Conservation (phyloP, 1,140 invertebrate genomes). For the Zaprionus ghesquierei region DNA sequence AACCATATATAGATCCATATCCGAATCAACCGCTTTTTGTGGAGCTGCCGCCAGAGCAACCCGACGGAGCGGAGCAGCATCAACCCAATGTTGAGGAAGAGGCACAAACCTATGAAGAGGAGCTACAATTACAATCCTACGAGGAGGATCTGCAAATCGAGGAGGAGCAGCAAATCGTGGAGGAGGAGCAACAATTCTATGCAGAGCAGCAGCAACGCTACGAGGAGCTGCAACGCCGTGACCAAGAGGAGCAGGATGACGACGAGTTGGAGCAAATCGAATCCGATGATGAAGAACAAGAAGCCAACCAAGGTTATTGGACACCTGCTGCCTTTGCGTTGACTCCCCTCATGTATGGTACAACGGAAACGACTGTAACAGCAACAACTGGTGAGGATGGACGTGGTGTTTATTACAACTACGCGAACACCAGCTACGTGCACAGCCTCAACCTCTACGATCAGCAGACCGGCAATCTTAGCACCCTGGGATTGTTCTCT, state of each 20-base stretch:
- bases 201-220: neutral
- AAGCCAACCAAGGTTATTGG: neutral
- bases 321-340: neutral
- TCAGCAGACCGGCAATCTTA: constrained; percentile 7
- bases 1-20: neutral
- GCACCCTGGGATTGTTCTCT: constrained; percentile 36
- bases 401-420: constrained; percentile 34
- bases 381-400: neutral
- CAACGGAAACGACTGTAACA: neutral
- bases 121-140: neutral
- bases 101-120: neutral
- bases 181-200: neutral
- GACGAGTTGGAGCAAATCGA: neutral
- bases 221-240: neutral
- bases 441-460: constrained; percentile 42
- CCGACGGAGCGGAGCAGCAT: neutral
- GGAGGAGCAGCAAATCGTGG: neutral
- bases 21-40: neutral
- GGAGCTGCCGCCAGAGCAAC: neutral
- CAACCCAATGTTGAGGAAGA: neutral
- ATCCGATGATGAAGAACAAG: neutral
- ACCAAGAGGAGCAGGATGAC: neutral
- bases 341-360: neutral
- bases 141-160: neutral
- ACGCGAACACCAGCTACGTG: constrained; percentile 20